A percentile compares a stretch with the other conserved stretches of the same genome.
These are phyloP conservation scores for Pogonomyrmex californicus DNA, from an alignment of 1,140 invertebrate genomes.

Conservation along the genomic window DNA sequence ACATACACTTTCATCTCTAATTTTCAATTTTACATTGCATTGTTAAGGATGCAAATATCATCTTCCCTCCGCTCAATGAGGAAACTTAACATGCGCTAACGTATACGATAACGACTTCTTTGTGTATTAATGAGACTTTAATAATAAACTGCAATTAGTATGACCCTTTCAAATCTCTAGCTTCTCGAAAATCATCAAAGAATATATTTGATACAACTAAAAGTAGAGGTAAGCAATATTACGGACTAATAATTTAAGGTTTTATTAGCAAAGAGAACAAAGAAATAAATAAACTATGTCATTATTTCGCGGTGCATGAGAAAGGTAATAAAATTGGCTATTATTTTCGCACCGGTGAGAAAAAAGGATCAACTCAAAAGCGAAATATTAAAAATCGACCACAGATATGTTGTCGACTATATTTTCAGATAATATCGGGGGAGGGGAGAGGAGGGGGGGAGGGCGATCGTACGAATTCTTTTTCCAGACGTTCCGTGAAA, in stretches of 20 bases:
- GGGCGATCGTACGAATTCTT: constrained; percentile 45
- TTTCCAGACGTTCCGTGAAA: constrained; percentile 21
- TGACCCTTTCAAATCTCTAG: not conserved
- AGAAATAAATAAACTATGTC: not conserved
- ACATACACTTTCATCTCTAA: not conserved
- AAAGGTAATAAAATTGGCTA: not conserved
- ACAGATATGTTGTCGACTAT: constrained; percentile 22
- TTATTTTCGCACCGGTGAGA: not conserved
- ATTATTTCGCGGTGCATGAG: not conserved
- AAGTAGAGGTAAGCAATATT: not conserved
- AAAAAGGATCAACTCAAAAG: not conserved
- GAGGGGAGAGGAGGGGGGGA: not conserved
- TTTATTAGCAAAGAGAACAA: not conserved
- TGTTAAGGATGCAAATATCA: not conserved
- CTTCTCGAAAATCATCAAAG: not conserved
- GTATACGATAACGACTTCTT: not conserved
- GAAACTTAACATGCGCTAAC: not conserved
- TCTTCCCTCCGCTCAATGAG: not conserved
- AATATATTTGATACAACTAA: not conserved
- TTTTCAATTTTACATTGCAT: constrained; percentile 3
- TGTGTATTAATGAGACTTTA: not conserved
- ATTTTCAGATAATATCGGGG: constrained; percentile 44
- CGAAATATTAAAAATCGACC: constrained; percentile 1
- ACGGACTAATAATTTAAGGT: too few species aligned
- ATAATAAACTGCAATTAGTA: not conserved